Evolutionary conservation across 2,888 invertebrate species (phyloP), one percentile per base, ranked within the genome.

Genomic region (Ariolimax columbianus): DNA sequence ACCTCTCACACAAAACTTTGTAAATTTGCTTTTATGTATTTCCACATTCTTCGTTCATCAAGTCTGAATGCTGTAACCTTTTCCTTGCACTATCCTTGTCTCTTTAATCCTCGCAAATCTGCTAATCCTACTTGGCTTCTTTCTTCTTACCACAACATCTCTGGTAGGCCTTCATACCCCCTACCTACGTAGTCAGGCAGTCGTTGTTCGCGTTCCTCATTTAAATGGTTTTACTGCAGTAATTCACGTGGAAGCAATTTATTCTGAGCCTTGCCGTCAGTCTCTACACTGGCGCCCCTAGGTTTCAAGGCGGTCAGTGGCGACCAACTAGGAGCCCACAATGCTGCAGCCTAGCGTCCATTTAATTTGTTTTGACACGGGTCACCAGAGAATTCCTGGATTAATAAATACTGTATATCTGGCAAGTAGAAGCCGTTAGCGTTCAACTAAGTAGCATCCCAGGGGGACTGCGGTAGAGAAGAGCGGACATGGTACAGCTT

Each of bases 301-400:
- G 63, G 26, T 63, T 78, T 63, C 30, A 59, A 59, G 55, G 63
- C 59, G 47, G 47, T 73, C 73, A 73, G 14, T 47, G 73, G 73
- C 26, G 40, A 73, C 73, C n/a, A n/a, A 30, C 43, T 38, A 19
- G 26, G 40, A 40, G 40, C 40, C 72, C 43, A 47, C 26, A n/a
- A 4, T 6, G 70, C 63, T 55, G n/a, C 38, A 14, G 78, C 38
- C 63, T 36, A 36, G 63, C n/a, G 63, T 78, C 78, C 40, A 40
- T 63, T 78, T 78, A 78, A 47, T 78, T 78, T 78, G 59, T 78
- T 78, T 78, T 78, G 78, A 78, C 78, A 63, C 55, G 38, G 38
- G 33, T 78, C 40, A 40, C 78, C 63, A 17, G 23, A 1, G 59
- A 38, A 40, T 59, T 36, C n/a, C 78, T 4, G 59, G 77, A 77